These are phyloP conservation scores for Nerophis ophidion DNA, from an alignment of 2,113 vertebrate species.

Conservation along the genomic window DNA sequence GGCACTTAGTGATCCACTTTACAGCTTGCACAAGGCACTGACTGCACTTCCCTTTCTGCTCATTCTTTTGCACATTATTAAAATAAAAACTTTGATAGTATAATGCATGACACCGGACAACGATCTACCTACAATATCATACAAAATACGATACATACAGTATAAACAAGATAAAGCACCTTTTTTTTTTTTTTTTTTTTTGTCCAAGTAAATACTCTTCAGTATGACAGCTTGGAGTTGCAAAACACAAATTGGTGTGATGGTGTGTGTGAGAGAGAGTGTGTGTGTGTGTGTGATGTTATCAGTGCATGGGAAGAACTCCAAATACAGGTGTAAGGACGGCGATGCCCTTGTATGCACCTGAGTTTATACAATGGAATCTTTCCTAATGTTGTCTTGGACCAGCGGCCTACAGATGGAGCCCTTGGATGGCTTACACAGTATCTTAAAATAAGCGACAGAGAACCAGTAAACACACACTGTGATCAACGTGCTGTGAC, in stretches of 20 bases:
- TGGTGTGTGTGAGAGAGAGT: conserved; percentile 67
- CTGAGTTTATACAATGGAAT: conserved; percentile 78
- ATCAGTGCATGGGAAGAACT: conserved; percentile 87
- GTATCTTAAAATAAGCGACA: conserved; percentile 62
- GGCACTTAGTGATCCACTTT: conserved; percentile 80
- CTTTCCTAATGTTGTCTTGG: conserved; percentile 54
- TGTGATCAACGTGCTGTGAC: conserved; percentile 60
- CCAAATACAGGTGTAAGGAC: conserved; percentile 73
- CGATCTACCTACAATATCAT: conserved; percentile 86
- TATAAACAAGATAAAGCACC: conserved; percentile 86
- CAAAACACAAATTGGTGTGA: conserved; percentile 74
- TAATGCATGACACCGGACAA: conserved; percentile 85
- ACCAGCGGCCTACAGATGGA: conserved; percentile 49
- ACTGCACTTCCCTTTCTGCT: conserved; percentile 73
- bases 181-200: conserved; percentile 62
- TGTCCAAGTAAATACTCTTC: conserved; percentile 73
- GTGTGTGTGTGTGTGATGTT: conserved; percentile 72
- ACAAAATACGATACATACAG: conserved; percentile 85
- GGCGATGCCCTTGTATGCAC: conserved; percentile 77
- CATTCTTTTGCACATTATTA: conserved; percentile 83
- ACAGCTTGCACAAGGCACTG: conserved; percentile 70
- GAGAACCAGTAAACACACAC: conserved; percentile 74
- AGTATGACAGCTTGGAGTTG: conserved; percentile 75
- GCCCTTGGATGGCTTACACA: conserved; percentile 61
- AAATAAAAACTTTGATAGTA: conserved; percentile 91